Conservation (phyloP, 2,888 invertebrate genomes). For the Resseliella maxima region DNA sequence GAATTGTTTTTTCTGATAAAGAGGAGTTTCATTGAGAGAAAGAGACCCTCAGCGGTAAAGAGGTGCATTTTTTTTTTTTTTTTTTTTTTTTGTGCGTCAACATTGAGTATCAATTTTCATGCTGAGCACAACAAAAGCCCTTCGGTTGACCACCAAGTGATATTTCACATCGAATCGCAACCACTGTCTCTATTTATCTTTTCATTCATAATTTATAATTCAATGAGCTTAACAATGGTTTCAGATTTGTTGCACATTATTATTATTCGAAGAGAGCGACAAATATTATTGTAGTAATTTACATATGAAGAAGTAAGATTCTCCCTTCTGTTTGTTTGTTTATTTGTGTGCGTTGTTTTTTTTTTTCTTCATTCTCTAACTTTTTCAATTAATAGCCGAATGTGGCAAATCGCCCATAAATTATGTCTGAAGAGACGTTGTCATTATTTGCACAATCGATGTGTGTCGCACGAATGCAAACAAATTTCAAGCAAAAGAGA, state of each 20-base stretch:
- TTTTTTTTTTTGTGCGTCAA: background rate
- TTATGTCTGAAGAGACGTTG: conserved; percentile 47
- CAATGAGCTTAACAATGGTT: background rate
- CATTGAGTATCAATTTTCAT: too few species aligned
- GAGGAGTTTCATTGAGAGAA: too few species aligned
- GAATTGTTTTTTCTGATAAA: too few species aligned
- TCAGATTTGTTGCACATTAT: background rate
- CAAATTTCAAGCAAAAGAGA: background rate
- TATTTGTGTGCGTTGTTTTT: background rate
- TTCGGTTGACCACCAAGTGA: background rate
- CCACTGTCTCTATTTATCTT: background rate
- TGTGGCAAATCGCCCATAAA: conserved; percentile 24
- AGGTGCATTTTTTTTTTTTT: too few species aligned
- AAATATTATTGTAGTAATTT: conserved; percentile 39
- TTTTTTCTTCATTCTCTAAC: background rate
- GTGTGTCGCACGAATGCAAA: conserved; percentile 16
- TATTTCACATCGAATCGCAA: background rate
- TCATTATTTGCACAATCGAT: conserved; percentile 51
- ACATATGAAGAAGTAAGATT: background rate
- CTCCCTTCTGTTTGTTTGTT: too few species aligned
- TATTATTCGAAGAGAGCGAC: background rate
- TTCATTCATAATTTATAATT: conserved; percentile 40
- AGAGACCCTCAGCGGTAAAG: too few species aligned
- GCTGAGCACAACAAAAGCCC: background rate
- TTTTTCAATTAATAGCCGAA: background rate